Evolutionary conservation across 2,113 vertebrate species (phyloP), one percentile per base, ranked within the genome.

Genomic region (Anolis sagrei): DNA sequence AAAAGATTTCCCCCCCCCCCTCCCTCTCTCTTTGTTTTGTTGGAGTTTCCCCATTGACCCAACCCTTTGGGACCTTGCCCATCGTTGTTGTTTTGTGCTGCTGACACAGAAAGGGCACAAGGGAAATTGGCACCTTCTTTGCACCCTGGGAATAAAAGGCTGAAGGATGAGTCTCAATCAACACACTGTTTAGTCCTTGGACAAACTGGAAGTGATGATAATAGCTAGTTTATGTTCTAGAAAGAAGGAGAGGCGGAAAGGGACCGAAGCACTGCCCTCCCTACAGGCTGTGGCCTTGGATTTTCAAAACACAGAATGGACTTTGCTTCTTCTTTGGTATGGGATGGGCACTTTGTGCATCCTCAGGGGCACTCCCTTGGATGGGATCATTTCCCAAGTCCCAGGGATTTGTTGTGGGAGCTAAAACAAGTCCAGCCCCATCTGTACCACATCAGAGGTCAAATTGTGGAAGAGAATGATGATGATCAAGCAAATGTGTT

Each of bases 61-160:
- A 13, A 1, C 1, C 5, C 29, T 27, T 68, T 0, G n/a, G 19
- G 27, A 1, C 34, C 23, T 29, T 5, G 1, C n/a, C 1, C 36
- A 18, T 23, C 16, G 64, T 32, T 32, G 64, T 74, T 51, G 76
- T 5, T 76, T 68, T 11, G 6, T 68, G 13, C 66, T 54, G 48
- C 19, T 21, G 39, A n/a, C 36, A 23, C 27, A 27, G 29, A 23
- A 48, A 27, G 1, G 34, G 1, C 70, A 48, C 1, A 36, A 49
- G 62, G n/a, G 21, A 51, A 62, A 44, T 5, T 11, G 18, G 32
- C 34, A 7, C 27, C 27, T 44, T 19, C 13, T 44, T 2, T 2
- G 10, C 72, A 49, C 49, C 76, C 14, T 44, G 2, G 44, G 83
- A 58, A 39, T 4, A 44, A 13, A 2, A 69, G 44, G 83, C 21